Evolutionary conservation across 2,888 invertebrate species (phyloP), one percentile per base, ranked within the genome.

Genomic region (Agapostemon virescens): DNA sequence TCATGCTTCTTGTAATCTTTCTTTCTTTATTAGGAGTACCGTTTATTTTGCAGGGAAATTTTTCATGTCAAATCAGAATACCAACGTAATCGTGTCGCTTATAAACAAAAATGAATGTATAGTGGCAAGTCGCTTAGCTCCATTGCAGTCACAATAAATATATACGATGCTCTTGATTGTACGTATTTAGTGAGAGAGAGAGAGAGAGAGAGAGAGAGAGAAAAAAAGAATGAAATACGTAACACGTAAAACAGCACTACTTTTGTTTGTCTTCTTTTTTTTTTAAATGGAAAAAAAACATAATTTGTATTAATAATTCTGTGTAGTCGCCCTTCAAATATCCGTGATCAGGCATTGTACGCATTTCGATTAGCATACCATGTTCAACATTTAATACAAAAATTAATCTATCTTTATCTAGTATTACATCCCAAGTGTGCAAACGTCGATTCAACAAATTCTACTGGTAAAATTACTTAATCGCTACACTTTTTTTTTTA

Each of bases 391-490:
- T 87, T 85, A 84, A 89, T 90, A 90, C 88, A 90, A 90, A 90
- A 90, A 89, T 90, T 88, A 88, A 88, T 88, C 89, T 90, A 90
- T 84, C 85, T 79, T 82, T 85, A 78, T 82, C 86, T 89, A 88
- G 75, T 78, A 74, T 81, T 85, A 84, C 73, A 82, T 84, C 83
- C 64, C 78, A 69, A 85, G 77, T 86, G 84, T 88, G 84, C 88
- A 85, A 85, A 86, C 83, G 84, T 84, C 58, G 73, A 82, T 81
- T 49, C 84, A 88, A 87, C 85, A 83, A 86, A 86, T 75, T 84
- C 84, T 86, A 85, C 77, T 61, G 81, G 66, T 87, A 87, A 87
- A 87, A 83, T 87, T 80, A 83, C 87, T 87, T 87, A 87, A 66
- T 74, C 36, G n/a, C 82, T 87, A 87, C 76, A 79, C 79, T 84